These are phyloP conservation scores for Hybos culiciformis DNA, from an alignment of 2,888 invertebrate genomes.

Conservation along the genomic window DNA sequence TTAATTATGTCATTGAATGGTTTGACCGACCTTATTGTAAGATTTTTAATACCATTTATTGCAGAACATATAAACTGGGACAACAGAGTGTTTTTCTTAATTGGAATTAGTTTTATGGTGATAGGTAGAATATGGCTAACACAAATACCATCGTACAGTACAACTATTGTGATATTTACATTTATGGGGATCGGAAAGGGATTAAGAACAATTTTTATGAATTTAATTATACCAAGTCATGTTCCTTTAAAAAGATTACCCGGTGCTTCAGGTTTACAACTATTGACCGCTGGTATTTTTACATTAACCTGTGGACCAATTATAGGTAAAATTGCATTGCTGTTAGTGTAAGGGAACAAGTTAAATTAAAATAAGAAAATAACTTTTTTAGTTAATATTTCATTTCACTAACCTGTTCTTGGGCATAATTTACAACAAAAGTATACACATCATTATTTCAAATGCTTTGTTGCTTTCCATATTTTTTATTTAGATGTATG, in stretches of 20 bases:
- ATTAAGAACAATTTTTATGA: conserved; percentile 59
- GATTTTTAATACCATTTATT: conserved; percentile 53
- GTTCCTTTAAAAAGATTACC: conserved; percentile 55
- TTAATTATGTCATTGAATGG: conserved; percentile 55
- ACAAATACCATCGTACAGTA: conserved; percentile 37
- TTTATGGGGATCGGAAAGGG: conserved; percentile 59
- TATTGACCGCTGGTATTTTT: conserved; percentile 49
- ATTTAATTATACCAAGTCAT: conserved; percentile 55
- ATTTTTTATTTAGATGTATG: not conserved
- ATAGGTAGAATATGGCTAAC: conserved; percentile 45
- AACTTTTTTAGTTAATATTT: no score
- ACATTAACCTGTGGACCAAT: conserved; percentile 48
- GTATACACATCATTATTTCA: no score
- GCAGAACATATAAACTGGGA: conserved; percentile 55
- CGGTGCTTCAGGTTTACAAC: conserved; percentile 55
- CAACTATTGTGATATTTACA: conserved; percentile 43
- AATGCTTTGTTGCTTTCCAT: not conserved
- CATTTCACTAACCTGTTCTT: no score
- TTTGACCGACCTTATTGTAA: conserved; percentile 47
- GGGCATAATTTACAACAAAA: no score
- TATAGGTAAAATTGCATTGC: conserved; percentile 50
- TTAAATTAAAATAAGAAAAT: no score
- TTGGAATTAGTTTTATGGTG: conserved; percentile 48
- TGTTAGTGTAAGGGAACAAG: no score
- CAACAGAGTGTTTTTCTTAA: conserved; percentile 51